These are phyloP conservation scores for Tineola bisselliella DNA, from an alignment of 2,888 invertebrate species.

Conservation along the genomic window DNA sequence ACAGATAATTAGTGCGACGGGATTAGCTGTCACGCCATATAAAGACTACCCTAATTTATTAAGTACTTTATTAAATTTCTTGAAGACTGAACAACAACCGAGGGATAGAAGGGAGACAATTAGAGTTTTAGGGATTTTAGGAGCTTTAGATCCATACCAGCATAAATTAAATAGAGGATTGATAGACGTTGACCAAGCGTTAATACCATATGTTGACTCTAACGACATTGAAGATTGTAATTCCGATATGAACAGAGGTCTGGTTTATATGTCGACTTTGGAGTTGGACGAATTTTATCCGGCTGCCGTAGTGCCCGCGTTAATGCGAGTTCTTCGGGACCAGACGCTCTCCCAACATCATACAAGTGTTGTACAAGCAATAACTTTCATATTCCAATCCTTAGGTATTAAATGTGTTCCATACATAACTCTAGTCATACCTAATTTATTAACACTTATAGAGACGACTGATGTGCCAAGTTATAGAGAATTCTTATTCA, in stretches of 20 bases:
- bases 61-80: conserved; percentile 89
- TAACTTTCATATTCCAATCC: conserved; percentile 96
- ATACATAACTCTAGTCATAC: conserved; percentile 90
- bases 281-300: conserved; percentile 97
- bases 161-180: conserved; percentile 95
- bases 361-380: conserved; percentile 94
- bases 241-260: conserved; percentile 87
- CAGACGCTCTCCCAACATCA: conserved; percentile 91
- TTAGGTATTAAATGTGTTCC: conserved; percentile 94
- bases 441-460: conserved; percentile 88
- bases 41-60: conserved; percentile 91
- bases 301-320: conserved; percentile 92
- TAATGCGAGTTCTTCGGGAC: conserved; percentile 94
- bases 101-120: conserved; percentile 90
- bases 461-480: conserved; percentile 81
- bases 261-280: conserved; percentile 90
- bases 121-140: conserved; percentile 91
- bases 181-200: conserved; percentile 84
- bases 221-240: conserved; percentile 74
- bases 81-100: conserved; percentile 94
- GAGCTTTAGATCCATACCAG: conserved; percentile 97
- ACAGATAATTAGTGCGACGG: conserved; percentile 95
- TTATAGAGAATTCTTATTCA: conserved; percentile 92
- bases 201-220: conserved; percentile 80
- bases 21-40: conserved; percentile 95